These are phyloP conservation scores for Hipparchia semele DNA, from an alignment of 2,888 invertebrate genomes.

Conservation along the genomic window DNA sequence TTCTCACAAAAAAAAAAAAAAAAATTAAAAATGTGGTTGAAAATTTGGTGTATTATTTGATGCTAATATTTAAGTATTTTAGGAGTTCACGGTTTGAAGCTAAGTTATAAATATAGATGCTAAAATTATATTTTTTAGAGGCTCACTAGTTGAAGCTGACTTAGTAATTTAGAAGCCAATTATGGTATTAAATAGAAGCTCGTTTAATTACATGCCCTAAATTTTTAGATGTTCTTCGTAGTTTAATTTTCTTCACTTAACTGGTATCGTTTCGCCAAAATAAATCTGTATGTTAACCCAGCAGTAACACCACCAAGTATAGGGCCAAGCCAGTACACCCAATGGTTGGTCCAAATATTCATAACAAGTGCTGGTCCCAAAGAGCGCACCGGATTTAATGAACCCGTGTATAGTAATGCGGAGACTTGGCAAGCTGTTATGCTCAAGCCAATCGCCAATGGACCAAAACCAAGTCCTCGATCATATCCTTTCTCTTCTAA, in stretches of 20 bases:
- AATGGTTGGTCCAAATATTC: slow-evolving; percentile 40
- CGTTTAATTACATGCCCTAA: too few species aligned
- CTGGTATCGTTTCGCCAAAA: slow-evolving; percentile 19
- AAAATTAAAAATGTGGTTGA: too few species aligned
- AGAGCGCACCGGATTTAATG: slow-evolving; percentile 39
- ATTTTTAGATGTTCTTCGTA: too few species aligned
- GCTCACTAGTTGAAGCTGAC: too few species aligned
- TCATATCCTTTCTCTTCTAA: slow-evolving; percentile 17
- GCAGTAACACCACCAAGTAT: slow-evolving; percentile 36
- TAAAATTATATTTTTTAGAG: too few species aligned
- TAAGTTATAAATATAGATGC: too few species aligned
- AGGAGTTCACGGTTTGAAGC: too few species aligned
- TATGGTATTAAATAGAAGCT: too few species aligned
- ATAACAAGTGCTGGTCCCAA: slow-evolving; percentile 41
- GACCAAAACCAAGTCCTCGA: slow-evolving; percentile 29
- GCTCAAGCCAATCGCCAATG: slow-evolving; percentile 39
- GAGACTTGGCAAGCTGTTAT: slow-evolving; percentile 38
- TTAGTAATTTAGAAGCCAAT: too few species aligned
- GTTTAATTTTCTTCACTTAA: not conserved
- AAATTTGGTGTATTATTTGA: too few species aligned
- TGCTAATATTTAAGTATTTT: too few species aligned
- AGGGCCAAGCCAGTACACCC: slow-evolving; percentile 41
- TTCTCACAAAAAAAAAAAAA: too few species aligned
- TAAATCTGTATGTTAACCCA: slow-evolving; percentile 33
- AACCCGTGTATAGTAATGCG: slow-evolving; percentile 35